Conservation (phyloP, 1,140 invertebrate genomes). For the Drosophila littoralis region DNA sequence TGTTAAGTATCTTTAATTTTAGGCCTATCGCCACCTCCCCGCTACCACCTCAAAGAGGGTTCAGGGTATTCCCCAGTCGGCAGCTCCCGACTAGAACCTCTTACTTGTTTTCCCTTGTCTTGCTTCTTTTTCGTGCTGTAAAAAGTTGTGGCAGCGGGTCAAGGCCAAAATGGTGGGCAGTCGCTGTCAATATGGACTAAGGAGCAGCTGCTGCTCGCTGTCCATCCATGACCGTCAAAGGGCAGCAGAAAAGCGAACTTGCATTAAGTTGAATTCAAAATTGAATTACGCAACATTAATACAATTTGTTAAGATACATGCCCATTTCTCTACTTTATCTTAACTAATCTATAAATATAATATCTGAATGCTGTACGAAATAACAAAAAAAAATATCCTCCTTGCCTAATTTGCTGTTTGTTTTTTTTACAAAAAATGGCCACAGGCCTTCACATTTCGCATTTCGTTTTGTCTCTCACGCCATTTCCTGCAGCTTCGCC, state of each 20-base stretch:
- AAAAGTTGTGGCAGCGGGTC: background rate
- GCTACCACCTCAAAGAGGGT: no score
- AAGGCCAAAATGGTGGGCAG: slow-evolving; percentile 4
- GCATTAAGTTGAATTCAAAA: slow-evolving; percentile 5
- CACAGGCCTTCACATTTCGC: slow-evolving; percentile 26
- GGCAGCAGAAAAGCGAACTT: background rate
- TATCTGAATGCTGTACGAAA: no score
- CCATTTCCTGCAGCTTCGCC: slow-evolving; percentile 22
- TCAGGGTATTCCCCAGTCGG: no score
- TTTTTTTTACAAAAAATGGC: slow-evolving; percentile 4
- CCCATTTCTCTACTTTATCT: no score
- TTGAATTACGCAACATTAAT: background rate
- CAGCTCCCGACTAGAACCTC: no score
- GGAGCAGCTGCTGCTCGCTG: slow-evolving; percentile 18
- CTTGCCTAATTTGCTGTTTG: no score
- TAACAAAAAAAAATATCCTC: no score
- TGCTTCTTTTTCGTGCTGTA: background rate
- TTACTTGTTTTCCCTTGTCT: background rate
- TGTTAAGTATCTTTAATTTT: no score
- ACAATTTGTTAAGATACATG: no score
- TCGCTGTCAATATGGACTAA: slow-evolving; percentile 22
- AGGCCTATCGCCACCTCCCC: no score
- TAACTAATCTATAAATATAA: no score
- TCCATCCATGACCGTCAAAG: slow-evolving; percentile 3
- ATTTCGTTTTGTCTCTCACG: slow-evolving; percentile 23